Evolutionary conservation across 2,113 vertebrate genomes (phyloP).

Genomic region (Nothobranchius kuhntae): DNA sequence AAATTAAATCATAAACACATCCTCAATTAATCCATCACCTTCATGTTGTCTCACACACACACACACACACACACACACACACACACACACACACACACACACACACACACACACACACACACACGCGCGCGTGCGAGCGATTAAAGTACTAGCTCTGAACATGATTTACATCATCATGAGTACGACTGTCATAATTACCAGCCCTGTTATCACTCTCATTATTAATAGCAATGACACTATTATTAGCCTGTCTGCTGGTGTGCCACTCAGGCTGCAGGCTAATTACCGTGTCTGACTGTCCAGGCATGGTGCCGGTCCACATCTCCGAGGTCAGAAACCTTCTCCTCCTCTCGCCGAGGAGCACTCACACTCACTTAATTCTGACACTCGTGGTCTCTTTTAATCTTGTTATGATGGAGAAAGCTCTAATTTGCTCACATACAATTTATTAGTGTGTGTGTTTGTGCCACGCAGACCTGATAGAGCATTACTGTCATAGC

Average conservation of each 20-base stretch:
- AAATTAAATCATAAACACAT: slow-evolving; percentile 72
- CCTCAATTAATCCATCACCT: slow-evolving; percentile 65
- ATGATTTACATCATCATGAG: slow-evolving; percentile 77
- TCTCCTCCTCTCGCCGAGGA: slow-evolving; percentile 59
- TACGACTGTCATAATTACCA: slow-evolving; percentile 76
- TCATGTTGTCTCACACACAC: slow-evolving; percentile 48
- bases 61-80: too few relatives aligned
- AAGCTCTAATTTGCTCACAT: slow-evolving; percentile 59
- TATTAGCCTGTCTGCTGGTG: slow-evolving; percentile 67
- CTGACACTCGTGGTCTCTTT: slow-evolving; percentile 75
- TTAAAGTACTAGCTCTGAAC: slow-evolving; percentile 67
- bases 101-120: slow-evolving; percentile 41
- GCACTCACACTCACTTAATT: slow-evolving; percentile 71
- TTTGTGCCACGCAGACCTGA: slow-evolving; percentile 63
- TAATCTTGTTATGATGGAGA: slow-evolving; percentile 73
- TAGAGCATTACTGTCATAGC: slow-evolving; percentile 76
- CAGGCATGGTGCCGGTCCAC: slow-evolving; percentile 53
- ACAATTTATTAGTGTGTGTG: slow-evolving; percentile 76
- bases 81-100: too few relatives aligned
- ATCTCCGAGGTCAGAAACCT: slow-evolving; percentile 61
- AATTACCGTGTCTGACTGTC: slow-evolving; percentile 65
- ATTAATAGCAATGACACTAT: slow-evolving; percentile 76
- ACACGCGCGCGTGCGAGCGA: slow-evolving; percentile 36
- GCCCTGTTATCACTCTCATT: slow-evolving; percentile 72
- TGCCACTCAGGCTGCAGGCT: slow-evolving; percentile 56